A percentile compares a stretch with the other conserved stretches of the same genome.
These are phyloP conservation scores for Calliphora vicina DNA, from an alignment of 1,140 invertebrate species.

Conservation along the genomic window DNA sequence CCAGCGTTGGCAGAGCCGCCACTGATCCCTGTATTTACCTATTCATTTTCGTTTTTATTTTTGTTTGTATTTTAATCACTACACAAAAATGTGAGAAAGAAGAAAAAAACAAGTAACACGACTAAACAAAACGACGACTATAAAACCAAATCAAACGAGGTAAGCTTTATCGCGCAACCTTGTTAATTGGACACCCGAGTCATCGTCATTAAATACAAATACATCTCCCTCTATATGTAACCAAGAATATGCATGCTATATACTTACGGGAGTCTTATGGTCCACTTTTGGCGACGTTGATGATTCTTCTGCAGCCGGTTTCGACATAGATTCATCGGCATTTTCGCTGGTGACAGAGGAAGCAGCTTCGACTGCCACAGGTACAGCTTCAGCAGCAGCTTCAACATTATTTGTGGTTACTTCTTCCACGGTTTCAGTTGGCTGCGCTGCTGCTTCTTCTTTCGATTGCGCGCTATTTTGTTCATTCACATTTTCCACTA, in stretches of 20 bases:
- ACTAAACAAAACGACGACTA: constrained; percentile 18
- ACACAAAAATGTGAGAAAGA: not conserved
- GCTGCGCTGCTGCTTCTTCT: constrained; percentile 17
- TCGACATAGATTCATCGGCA: not conserved
- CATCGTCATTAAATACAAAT: constrained; percentile 3
- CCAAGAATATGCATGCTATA: constrained; percentile 2
- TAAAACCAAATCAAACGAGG: constrained; percentile 16
- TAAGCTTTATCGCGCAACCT: constrained; percentile 36
- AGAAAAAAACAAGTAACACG: constrained; percentile 26
- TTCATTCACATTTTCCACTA: constrained; percentile 35
- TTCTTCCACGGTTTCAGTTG: constrained; percentile 26
- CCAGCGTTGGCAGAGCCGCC: not conserved
- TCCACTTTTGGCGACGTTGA: constrained; percentile 38
- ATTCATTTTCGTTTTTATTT: not conserved
- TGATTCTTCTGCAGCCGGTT: not conserved
- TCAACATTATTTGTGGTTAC: constrained; percentile 5
- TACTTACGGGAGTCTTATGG: constrained; percentile 40
- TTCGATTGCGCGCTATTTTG: constrained; percentile 36
- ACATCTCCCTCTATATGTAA: not conserved
- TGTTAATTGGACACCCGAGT: constrained; percentile 35
- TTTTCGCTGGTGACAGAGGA: not conserved
- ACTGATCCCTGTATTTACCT: not conserved
- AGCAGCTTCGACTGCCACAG: constrained; percentile 24
- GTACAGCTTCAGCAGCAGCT: constrained; percentile 14
- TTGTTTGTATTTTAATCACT: constrained; percentile 10